phyloP scores from a whole-genome alignment of 2,797 vertebrate genomes.

The Anniella stebbinsi region DNA sequence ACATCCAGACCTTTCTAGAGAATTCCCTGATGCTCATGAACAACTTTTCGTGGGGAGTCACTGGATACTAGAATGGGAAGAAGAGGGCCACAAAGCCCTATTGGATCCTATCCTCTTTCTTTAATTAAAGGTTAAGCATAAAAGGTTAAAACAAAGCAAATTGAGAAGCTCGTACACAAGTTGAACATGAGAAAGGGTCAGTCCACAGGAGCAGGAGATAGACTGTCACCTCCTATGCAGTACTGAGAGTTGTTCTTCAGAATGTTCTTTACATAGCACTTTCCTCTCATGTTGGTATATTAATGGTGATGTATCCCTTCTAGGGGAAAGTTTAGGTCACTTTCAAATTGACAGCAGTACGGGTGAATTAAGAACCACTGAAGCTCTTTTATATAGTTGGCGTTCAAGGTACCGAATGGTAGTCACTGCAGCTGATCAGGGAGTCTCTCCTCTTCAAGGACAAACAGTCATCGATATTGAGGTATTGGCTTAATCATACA shows the following conservation, averaged over 20 bases:
- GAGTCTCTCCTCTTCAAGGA: slow-evolving; percentile 81
- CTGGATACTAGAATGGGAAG: no score
- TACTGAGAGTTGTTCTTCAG: background rate
- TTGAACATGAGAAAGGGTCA: background rate
- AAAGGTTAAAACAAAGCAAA: background rate
- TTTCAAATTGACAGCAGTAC: slow-evolving; percentile 88
- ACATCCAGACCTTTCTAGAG: background rate
- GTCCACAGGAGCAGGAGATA: background rate
- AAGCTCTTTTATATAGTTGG: slow-evolving; percentile 74
- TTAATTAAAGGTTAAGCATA: background rate
- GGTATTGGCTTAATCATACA: slow-evolving; percentile 75
- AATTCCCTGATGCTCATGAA: background rate
- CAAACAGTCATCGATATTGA: slow-evolving; percentile 83
- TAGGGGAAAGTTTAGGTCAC: slow-evolving; percentile 73
- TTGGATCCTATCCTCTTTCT: background rate
- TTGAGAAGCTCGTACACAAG: background rate
- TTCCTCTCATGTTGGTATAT: background rate
- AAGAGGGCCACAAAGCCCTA: no score
- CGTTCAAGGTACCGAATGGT: slow-evolving; percentile 80
- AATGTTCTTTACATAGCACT: background rate
- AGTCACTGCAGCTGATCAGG: slow-evolving; percentile 85
- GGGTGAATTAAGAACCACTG: slow-evolving; percentile 87
- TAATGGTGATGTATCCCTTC: slow-evolving; percentile 31
- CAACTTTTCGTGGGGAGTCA: background rate
- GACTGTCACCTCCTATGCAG: no score